These are phyloP conservation scores for Gymnocephalus cernua DNA, from an alignment of 2,113 vertebrate species.

Conservation along the genomic window DNA sequence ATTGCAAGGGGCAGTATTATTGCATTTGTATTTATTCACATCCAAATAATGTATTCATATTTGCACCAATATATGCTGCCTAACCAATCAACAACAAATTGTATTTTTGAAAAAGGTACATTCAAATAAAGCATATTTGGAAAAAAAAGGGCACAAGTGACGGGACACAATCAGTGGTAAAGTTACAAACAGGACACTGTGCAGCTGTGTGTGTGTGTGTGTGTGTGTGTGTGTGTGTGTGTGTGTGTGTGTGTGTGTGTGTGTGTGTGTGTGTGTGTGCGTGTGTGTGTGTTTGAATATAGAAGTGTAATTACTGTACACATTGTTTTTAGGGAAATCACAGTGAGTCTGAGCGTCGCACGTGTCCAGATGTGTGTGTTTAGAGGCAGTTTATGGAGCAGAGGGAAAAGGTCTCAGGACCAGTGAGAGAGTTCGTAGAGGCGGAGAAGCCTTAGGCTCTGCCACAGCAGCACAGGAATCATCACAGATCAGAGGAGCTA, in stretches of 20 bases:
- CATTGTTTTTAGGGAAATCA: background rate
- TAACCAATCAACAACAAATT: background rate
- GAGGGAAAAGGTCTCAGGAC: slow-evolving; percentile 44
- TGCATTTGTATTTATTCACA: background rate
- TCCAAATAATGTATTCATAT: background rate
- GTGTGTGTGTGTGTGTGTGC: too few relatives aligned
- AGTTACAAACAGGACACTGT: background rate
- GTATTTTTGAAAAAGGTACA: background rate
- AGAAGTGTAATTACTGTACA: background rate
- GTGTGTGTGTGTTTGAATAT: background rate
- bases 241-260: too few relatives aligned
- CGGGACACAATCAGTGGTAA: background rate
- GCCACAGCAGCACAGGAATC: slow-evolving; percentile 48
- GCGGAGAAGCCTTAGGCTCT: slow-evolving; percentile 45
- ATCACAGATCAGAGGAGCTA: slow-evolving; percentile 50
- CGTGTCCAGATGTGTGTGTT: slow-evolving; percentile 19
- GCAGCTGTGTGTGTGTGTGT: background rate
- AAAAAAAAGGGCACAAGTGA: background rate
- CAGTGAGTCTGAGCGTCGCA: background rate
- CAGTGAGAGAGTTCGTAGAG: slow-evolving; percentile 45
- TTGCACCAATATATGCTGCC: background rate
- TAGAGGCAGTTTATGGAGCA: slow-evolving; percentile 3
- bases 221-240: too few relatives aligned
- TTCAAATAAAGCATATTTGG: background rate
- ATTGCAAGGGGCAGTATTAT: background rate